These are phyloP conservation scores for Beroe forskalii DNA, from an alignment of 37 sponge, comb jelly and placozoan species.

Conservation along the genomic window DNA sequence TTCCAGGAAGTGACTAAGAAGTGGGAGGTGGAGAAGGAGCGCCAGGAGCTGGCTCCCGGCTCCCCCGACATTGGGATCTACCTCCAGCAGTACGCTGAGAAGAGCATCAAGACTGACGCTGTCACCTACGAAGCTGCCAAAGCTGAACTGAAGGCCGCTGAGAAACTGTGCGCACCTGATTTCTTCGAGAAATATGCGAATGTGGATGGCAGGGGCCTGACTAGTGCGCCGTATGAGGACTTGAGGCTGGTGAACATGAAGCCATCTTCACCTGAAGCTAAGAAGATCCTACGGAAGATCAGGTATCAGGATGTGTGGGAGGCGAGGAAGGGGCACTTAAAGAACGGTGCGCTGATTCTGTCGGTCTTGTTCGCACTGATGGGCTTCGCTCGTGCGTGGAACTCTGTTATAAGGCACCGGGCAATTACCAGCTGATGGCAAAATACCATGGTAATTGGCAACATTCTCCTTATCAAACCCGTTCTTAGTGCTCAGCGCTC, in stretches of 20 bases:
- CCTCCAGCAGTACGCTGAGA: constrained; percentile 38
- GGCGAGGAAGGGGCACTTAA: constrained; percentile 35
- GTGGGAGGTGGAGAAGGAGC: constrained; percentile 36
- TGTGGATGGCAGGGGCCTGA: not conserved
- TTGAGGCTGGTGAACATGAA: not conserved
- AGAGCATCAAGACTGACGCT: not conserved
- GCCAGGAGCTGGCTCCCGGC: not conserved
- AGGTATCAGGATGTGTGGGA: not conserved
- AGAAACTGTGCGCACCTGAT: not conserved
- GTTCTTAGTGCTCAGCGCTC: too few species aligned
- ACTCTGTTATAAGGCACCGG: not conserved
- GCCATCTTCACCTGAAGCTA: not conserved
- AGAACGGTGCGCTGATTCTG: not conserved
- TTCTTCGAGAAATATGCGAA: constrained; percentile 24
- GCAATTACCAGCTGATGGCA: not conserved
- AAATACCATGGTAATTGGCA: too few species aligned
- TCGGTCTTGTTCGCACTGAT: not conserved
- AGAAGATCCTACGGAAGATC: not conserved
- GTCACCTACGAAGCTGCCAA: constrained; percentile 46
- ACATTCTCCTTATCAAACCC: too few species aligned
- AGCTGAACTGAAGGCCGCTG: constrained; percentile 43
- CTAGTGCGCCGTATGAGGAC: not conserved
- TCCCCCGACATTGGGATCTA: constrained; percentile 42
- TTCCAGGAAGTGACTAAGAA: not conserved
- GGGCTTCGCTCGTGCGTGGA: not conserved